Percentiles rank a stretch among this genome's conserved stretches.
These are phyloP conservation scores for Melanotaenia maccullochi DNA, from an alignment of 2,797 vertebrate species.

Conservation along the genomic window DNA sequence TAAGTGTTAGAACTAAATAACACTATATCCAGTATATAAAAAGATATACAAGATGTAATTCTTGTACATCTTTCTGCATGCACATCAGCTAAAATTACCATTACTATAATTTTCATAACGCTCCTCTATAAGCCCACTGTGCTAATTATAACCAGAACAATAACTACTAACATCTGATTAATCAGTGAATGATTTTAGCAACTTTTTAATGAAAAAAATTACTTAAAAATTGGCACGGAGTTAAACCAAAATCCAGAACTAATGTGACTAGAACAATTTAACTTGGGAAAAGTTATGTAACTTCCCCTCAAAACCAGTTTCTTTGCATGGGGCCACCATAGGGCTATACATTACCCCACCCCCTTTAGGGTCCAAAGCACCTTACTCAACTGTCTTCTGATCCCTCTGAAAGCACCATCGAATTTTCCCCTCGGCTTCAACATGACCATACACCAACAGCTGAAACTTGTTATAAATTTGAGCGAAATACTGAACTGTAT, in stretches of 20 bases:
- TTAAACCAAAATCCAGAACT: conserved; percentile 27
- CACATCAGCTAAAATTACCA: not conserved
- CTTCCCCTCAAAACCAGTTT: conserved; percentile 62
- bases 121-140: not conserved
- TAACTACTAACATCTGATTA: not conserved
- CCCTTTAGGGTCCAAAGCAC: conserved; percentile 36
- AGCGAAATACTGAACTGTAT: not conserved
- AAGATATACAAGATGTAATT: not conserved
- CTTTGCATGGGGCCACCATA: conserved; percentile 63
- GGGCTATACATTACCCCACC: conserved; percentile 54
- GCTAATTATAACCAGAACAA: conserved; percentile 19
- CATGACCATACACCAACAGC: not conserved
- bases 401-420: conserved; percentile 14
- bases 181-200: not conserved
- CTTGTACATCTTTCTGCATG: not conserved
- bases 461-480: not conserved
- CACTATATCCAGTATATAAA: too few relatives aligned
- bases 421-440: not conserved
- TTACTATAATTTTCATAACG: not conserved
- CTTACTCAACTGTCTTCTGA: conserved; percentile 29
- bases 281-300: conserved; percentile 62
- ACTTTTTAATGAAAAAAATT: conserved; percentile 20
- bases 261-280: conserved; percentile 34
- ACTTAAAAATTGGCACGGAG: conserved; percentile 4
- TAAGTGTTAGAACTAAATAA: conserved; percentile 19